Base-by-base conservation (phyloP, 2,113 vertebrate species). In the Rhinichthys klamathensis region DNA sequence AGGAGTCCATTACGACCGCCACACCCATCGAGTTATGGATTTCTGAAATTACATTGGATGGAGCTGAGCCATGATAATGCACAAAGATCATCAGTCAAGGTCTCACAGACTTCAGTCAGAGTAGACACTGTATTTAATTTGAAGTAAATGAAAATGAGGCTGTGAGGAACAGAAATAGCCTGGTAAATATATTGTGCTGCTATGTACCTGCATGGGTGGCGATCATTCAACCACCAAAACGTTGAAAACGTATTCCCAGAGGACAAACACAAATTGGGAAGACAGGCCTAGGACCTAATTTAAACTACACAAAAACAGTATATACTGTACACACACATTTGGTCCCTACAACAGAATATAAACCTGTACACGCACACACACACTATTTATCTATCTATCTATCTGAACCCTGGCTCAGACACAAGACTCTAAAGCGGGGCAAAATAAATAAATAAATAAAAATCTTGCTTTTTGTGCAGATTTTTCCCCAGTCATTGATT, bases 1-100 rank as follows among this genome's bases (percentile, higher is more conserved):
- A 87, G 82, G 61, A 70, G 73, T 78, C 82, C 61, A 54, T 84
- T 84, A 82, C 82, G 23, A 70, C 58, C 81, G 25, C 82, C 84
- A 80, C 76, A 54, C 84, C 77, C 60, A 74, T 73, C 5, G 78
- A 73, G 61, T 65, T 77, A 63, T 44, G 75, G 84, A 60, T 41
- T 60, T 72, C 67, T 25, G 56, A 81, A 77, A 86, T 41, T 41
- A 80, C 49, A 49, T 72, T 69, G 63, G 44, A 69, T 49, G 44
- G 27, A 49, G 65, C 51, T 58, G 65, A 83, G 67, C 32, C 49
- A 56, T 38, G 67, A 58, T 83, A 83, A 73, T 72, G 65, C 65
- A 56, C 81, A 58, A 72, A 72, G 46, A 67, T 83, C 67, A 70
- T 83, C 67, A 58, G 35, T 83, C 67, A 54, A 73, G 51, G 21